Evolutionary conservation across 2,797 vertebrate species (phyloP).

Genomic region (Natrix natrix): DNA sequence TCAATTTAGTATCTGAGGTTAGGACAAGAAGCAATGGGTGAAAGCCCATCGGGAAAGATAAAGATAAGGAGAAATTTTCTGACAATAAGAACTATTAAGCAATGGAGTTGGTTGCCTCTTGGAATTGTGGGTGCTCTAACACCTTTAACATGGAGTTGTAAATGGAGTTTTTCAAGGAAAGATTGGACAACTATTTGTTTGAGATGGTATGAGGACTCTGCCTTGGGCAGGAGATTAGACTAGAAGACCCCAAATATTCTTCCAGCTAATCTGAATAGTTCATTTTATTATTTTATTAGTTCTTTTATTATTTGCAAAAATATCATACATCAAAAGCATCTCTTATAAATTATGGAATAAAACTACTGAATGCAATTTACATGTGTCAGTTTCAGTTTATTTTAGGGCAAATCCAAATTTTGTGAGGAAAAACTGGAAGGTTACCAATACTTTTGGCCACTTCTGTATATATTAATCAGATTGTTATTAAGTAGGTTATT

Average conservation of each 20-base stretch:
- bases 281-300: not conserved
- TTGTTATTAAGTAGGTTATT: not conserved
- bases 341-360: not conserved
- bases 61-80: not conserved
- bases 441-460: not conserved
- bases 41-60: not conserved
- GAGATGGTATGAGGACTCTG: not conserved
- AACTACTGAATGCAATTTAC: not conserved
- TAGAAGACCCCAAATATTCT: not conserved
- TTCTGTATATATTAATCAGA: not conserved
- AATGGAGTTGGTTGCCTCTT: not conserved
- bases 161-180: not conserved
- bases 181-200: not conserved
- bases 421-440: not conserved
- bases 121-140: not conserved
- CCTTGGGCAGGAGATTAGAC: not conserved
- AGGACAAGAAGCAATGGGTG: not conserved
- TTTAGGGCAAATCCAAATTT: not conserved
- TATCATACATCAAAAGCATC: not conserved
- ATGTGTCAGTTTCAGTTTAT: not conserved
- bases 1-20: not conserved
- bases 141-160: too few species aligned
- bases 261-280: not conserved
- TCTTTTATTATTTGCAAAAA: not conserved
- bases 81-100: not conserved